Evolutionary conservation across 2,888 invertebrate species (phyloP), one percentile per base, ranked within the genome.

Genomic region (Hemaris fuciformis): DNA sequence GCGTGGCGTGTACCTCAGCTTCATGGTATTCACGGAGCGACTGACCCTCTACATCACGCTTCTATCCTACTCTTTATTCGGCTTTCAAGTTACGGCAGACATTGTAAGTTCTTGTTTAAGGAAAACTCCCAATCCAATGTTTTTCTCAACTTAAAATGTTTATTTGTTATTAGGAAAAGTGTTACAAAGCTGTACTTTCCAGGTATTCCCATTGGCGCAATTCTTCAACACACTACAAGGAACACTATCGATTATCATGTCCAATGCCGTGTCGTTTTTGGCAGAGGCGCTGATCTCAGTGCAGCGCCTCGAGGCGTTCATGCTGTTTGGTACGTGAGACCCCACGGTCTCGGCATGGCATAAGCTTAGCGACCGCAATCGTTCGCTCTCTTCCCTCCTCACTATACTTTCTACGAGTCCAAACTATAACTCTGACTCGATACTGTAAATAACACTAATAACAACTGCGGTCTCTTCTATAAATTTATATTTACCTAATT

Each of bases 1-100:
- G 64, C 94, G 94, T 66, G 96, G 93, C 38, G 91, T 95, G 66
- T 95, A 94, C 89, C 93, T 94, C 83, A 95, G 93, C 75, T 93
- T 95, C 79, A 95, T 96, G 91, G 96, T 98, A 56, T 98, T 97
- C 81, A 97, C 98, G 0, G 96, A 97, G 77, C 95, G 98, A 67
- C 94, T 97, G 57, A 96, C 98, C 1, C 91, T 98, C 8, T 97
- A 96, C 79, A 94, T 97, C 65, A 97, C 97, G 2, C 93, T 98
- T 60, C 92, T 97, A 56, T 94, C 96, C 0, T 97, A 95, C 78
- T 95, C 96, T 10, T 88, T 97, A 2, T 87, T 95, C 70, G 96
- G 96, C 0, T 94, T 94, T 72, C 84, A 87, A 73, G 90, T 89
- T 62, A 92, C 93, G 4, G 93, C 93, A 61, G 94, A 94, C 70